Percentiles rank a stretch among this genome's conserved stretches.
Conservation (phyloP, 1,140 invertebrate species). For the Heliconius hewitsoni region DNA sequence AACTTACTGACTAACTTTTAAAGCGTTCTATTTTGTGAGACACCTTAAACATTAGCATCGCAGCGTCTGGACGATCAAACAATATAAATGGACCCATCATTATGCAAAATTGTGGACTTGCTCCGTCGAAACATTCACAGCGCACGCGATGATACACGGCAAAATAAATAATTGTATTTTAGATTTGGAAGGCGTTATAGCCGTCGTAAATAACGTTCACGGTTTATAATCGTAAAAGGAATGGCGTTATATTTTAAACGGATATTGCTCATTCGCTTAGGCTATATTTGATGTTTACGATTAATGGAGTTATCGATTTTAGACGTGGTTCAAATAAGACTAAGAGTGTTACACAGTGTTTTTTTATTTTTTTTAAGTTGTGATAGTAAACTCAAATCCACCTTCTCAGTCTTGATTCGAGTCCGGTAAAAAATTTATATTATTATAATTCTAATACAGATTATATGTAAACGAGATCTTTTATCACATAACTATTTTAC, state of each 20-base stretch:
- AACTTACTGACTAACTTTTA: not conserved
- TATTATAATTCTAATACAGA: too few species aligned
- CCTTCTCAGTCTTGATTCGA: not conserved
- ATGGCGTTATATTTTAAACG: constrained; percentile 11
- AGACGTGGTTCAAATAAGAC: not conserved
- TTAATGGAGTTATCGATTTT: not conserved
- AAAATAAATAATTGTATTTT: constrained; percentile 31
- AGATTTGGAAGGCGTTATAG: constrained; percentile 15
- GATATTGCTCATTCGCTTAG: constrained; percentile 12
- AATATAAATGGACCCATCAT: constrained; percentile 64
- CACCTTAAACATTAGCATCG: not conserved
- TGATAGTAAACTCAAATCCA: not conserved
- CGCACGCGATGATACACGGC: constrained; percentile 41
- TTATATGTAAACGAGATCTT: too few species aligned
- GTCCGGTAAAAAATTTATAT: not conserved
- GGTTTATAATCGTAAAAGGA: constrained; percentile 12
- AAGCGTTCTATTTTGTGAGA: constrained; percentile 3
- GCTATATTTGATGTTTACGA: not conserved
- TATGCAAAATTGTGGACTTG: constrained; percentile 57
- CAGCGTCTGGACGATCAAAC: constrained; percentile 49
- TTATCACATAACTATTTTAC: too few species aligned
- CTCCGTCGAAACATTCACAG: constrained; percentile 43
- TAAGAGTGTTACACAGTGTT: not conserved
- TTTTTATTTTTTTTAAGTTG: not conserved
- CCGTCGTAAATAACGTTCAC: constrained; percentile 10